Evolutionary conservation across 2,888 invertebrate genomes (phyloP).

Genomic region (Helleia helle): DNA sequence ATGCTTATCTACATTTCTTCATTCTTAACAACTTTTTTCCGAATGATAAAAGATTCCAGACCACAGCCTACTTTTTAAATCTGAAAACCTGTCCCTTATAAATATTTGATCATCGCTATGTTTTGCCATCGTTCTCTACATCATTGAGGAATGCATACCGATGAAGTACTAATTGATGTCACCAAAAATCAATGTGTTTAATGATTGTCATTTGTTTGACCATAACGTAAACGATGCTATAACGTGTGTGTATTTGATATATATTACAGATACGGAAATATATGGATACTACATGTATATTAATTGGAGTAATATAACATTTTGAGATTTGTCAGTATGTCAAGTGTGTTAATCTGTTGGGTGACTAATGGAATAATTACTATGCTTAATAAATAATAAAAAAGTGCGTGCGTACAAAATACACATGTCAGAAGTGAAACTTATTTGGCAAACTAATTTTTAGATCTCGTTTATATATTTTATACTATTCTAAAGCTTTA

Average conservation of each 20-base stretch:
- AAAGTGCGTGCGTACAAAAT: no score
- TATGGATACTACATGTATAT: not conserved
- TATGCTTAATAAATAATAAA: no score
- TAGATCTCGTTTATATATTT: no score
- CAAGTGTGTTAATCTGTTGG: no score
- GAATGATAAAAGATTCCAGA: conserved; percentile 7
- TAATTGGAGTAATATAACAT: not conserved
- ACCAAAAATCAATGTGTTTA: conserved; percentile 22
- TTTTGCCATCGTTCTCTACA: conserved; percentile 34
- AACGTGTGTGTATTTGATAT: not conserved
- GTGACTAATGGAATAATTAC: no score
- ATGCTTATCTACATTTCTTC: conserved; percentile 1
- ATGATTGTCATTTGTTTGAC: conserved; percentile 16
- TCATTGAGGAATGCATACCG: conserved; percentile 38
- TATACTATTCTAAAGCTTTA: no score
- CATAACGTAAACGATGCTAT: no score
- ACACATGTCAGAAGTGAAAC: no score
- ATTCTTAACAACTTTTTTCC: not conserved
- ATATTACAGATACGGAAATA: not conserved
- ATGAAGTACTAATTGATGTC: conserved; percentile 37
- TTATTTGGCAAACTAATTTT: no score
- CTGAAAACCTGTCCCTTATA: conserved; percentile 26
- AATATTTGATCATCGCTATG: conserved; percentile 39
- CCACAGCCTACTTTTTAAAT: conserved; percentile 16
- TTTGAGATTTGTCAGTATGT: not conserved